A percentile compares a stretch with the other conserved stretches of the same genome.
Evolutionary conservation across 2,888 invertebrate genomes (phyloP).

Genomic region (Tinea semifulvella): DNA sequence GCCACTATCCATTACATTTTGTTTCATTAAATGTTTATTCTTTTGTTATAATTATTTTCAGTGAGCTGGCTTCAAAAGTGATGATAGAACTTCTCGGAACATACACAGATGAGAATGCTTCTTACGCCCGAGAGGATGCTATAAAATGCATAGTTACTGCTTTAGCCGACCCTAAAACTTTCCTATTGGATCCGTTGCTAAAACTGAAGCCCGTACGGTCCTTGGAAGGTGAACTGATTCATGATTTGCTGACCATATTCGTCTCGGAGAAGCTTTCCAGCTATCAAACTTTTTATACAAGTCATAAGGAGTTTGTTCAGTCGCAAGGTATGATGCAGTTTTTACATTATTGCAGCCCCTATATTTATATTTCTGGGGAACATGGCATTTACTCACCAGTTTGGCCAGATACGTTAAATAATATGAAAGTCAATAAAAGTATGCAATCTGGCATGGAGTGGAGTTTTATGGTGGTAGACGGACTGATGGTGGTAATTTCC

Average conservation of each 20-base stretch:
- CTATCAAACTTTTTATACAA: slow-evolving; percentile 91
- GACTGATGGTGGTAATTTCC: too few relatives aligned
- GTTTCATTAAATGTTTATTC: too few relatives aligned
- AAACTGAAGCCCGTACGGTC: slow-evolving; percentile 94
- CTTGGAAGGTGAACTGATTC: slow-evolving; percentile 93
- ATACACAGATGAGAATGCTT: slow-evolving; percentile 97
- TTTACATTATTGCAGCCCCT: too few relatives aligned
- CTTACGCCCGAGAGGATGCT: slow-evolving; percentile 96
- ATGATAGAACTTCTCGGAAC: slow-evolving; percentile 97
- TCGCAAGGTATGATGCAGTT: slow-evolving; percentile 57
- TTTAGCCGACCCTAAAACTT: slow-evolving; percentile 93
- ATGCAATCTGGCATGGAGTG: too few relatives aligned
- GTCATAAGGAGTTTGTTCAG: slow-evolving; percentile 91
- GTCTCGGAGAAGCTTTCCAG: slow-evolving; percentile 93
- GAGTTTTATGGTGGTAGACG: too few relatives aligned
- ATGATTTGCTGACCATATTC: slow-evolving; percentile 93
- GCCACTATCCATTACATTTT: too few relatives aligned
- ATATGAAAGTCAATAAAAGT: too few relatives aligned
- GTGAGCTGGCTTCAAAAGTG: slow-evolving; percentile 92
- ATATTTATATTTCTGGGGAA: too few relatives aligned
- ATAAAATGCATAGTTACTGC: slow-evolving; percentile 96
- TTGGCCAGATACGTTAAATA: too few relatives aligned
- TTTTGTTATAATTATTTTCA: too few relatives aligned
- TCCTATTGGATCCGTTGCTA: slow-evolving; percentile 92
- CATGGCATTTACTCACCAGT: too few relatives aligned